Percentiles rank a stretch among this genome's conserved stretches.
These are phyloP conservation scores for Chymomyza costata DNA, from an alignment of 1,140 invertebrate species.

Conservation along the genomic window DNA sequence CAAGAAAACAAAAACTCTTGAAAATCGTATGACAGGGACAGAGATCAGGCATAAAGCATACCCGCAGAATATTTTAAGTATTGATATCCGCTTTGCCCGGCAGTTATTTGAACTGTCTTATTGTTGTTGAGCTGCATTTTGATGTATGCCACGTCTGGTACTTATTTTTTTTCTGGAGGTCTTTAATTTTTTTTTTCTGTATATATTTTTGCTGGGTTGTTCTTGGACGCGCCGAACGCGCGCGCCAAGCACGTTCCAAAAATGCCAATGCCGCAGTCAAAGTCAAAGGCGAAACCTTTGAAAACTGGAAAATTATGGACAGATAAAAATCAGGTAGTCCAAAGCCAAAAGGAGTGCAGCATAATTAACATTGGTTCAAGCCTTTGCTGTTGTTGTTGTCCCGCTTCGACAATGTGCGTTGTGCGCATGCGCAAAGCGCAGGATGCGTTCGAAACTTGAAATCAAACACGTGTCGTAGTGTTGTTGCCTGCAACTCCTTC, in stretches of 20 bases:
- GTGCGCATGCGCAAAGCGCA: slow-evolving; percentile 50
- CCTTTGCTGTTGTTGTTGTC: slow-evolving; percentile 28
- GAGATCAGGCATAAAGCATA: too few relatives aligned
- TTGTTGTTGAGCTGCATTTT: slow-evolving; percentile 39
- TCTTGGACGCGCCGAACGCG: slow-evolving; percentile 27
- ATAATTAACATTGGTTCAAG: slow-evolving; percentile 62
- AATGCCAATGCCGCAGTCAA: slow-evolving; percentile 32
- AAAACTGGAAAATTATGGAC: slow-evolving; percentile 31
- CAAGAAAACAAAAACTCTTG: too few relatives aligned
- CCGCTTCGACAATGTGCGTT: background rate
- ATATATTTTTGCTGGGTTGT: background rate
- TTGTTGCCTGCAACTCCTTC: slow-evolving; percentile 24
- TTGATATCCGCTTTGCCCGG: slow-evolving; percentile 63
- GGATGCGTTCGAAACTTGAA: slow-evolving; percentile 63
- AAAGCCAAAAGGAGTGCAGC: slow-evolving; percentile 33
- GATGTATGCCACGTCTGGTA: slow-evolving; percentile 27
- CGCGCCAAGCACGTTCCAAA: slow-evolving; percentile 67
- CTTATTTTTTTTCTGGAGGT: slow-evolving; percentile 11
- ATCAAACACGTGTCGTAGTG: slow-evolving; percentile 65
- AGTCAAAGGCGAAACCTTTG: too few relatives aligned
- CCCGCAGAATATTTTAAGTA: slow-evolving; percentile 43
- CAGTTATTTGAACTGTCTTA: slow-evolving; percentile 36
- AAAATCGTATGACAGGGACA: too few relatives aligned
- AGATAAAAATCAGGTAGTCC: slow-evolving; percentile 68
- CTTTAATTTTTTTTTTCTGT: slow-evolving; percentile 13